These are phyloP conservation scores for Acanthoscelides obtectus DNA, from an alignment of 2,888 invertebrate genomes.

Conservation along the genomic window DNA sequence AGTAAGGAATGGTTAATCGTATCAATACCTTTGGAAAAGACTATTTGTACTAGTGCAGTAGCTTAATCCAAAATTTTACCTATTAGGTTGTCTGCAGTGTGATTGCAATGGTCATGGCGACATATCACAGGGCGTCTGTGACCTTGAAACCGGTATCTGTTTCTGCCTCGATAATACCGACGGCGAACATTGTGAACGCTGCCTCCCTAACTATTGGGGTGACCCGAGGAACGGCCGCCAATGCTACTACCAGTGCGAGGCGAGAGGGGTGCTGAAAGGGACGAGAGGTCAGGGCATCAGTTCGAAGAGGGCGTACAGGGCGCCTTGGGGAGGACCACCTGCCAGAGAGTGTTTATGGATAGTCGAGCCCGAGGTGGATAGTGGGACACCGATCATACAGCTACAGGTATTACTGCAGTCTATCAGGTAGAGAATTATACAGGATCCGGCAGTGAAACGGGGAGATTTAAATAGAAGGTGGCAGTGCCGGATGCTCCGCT, in stretches of 20 bases:
- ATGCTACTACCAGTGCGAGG: constrained; percentile 86
- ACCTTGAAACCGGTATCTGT: constrained; percentile 78
- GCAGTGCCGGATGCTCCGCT: too few species aligned
- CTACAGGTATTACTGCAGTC: constrained; percentile 42
- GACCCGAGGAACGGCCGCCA: constrained; percentile 81
- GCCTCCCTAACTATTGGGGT: constrained; percentile 78
- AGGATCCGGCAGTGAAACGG: too few species aligned
- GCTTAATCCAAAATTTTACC: background rate
- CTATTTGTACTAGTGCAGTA: too few species aligned
- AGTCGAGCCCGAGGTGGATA: constrained; percentile 57
- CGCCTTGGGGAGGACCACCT: constrained; percentile 67
- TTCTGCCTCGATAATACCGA: constrained; percentile 84
- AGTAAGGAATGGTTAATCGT: too few species aligned
- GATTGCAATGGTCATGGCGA: constrained; percentile 92
- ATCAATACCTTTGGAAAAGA: too few species aligned
- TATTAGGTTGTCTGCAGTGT: constrained; percentile 70
- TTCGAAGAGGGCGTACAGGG: constrained; percentile 64
- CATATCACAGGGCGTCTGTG: constrained; percentile 70
- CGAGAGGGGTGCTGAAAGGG: constrained; percentile 73
- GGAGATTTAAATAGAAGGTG: too few species aligned
- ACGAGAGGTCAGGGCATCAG: constrained; percentile 77
- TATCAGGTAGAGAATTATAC: too few species aligned
- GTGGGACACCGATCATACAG: constrained; percentile 59
- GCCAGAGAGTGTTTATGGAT: constrained; percentile 91
- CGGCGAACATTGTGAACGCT: constrained; percentile 76